Conservation (phyloP, 2,113 vertebrate genomes). For the Platichthys stellatus region DNA sequence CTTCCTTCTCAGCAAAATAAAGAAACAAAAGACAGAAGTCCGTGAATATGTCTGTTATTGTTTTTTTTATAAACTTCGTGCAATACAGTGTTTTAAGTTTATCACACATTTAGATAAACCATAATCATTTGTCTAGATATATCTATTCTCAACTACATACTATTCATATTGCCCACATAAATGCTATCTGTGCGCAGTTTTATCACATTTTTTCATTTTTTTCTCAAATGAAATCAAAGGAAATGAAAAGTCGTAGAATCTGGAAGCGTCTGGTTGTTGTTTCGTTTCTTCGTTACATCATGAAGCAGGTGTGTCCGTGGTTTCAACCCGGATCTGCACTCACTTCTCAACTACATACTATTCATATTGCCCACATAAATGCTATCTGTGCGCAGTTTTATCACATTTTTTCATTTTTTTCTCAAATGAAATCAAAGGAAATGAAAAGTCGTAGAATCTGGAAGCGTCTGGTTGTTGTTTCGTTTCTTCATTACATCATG, state of each 20-base stretch:
- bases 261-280: slow-evolving; percentile 74
- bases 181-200: slow-evolving; percentile 82
- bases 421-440: slow-evolving; percentile 72
- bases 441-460: slow-evolving; percentile 64
- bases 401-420: slow-evolving; percentile 74
- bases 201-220: slow-evolving; percentile 73
- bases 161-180: slow-evolving; percentile 84
- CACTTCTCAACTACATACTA: slow-evolving; percentile 84
- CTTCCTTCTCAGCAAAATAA: slow-evolving; percentile 18
- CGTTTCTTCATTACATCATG: slow-evolving; percentile 59
- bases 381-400: slow-evolving; percentile 80
- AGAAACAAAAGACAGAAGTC: slow-evolving; percentile 75
- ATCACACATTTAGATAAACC: slow-evolving; percentile 87
- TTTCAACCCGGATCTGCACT: slow-evolving; percentile 50
- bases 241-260: slow-evolving; percentile 62
- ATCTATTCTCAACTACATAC: slow-evolving; percentile 84
- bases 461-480: slow-evolving; percentile 73
- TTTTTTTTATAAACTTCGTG: slow-evolving; percentile 85
- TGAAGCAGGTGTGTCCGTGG: slow-evolving; percentile 64
- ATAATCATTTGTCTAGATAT: slow-evolving; percentile 79
- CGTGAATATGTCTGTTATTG: slow-evolving; percentile 70
- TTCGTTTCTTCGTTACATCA: slow-evolving; percentile 62
- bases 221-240: slow-evolving; percentile 71
- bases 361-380: slow-evolving; percentile 84
- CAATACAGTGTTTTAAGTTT: slow-evolving; percentile 86